phyloP scores from a whole-genome alignment of 1,140 invertebrate species.

The Meloidogyne chitwoodi region DNA sequence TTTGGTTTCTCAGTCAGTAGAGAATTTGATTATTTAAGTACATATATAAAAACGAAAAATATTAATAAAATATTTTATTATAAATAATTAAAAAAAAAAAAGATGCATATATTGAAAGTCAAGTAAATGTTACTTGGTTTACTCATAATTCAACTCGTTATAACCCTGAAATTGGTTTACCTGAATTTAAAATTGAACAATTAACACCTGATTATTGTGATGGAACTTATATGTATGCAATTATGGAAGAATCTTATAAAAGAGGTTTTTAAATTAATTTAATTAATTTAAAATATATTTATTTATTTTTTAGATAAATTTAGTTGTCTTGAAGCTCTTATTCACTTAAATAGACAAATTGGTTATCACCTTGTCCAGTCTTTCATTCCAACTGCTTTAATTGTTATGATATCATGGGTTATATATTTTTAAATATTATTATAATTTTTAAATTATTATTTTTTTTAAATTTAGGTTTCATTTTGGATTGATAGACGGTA shows the following conservation, averaged over 20 bases:
- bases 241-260: constrained; percentile 50
- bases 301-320: constrained; percentile 65
- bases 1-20: too few relatives aligned
- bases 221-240: constrained; percentile 56
- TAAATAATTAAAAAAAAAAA: constrained; percentile 7
- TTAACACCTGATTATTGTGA: constrained; percentile 51
- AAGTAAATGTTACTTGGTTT: constrained; percentile 59
- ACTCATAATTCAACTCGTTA: constrained; percentile 41
- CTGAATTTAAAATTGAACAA: constrained; percentile 49
- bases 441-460: neutral
- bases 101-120: constrained; percentile 55
- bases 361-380: constrained; percentile 81
- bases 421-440: neutral
- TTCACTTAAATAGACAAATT: constrained; percentile 77
- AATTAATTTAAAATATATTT: neutral
- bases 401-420: constrained; percentile 81
- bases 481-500: constrained; percentile 59
- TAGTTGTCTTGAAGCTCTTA: constrained; percentile 69
- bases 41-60: neutral
- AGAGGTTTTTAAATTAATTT: constrained; percentile 26
- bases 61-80: neutral
- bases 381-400: constrained; percentile 76
- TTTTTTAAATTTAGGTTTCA: constrained; percentile 33
- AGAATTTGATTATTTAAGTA: too few relatives aligned
- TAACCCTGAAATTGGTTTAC: constrained; percentile 54